Evolutionary conservation across 2,888 invertebrate genomes (phyloP).

Genomic region (Acanthopleura granulata): DNA sequence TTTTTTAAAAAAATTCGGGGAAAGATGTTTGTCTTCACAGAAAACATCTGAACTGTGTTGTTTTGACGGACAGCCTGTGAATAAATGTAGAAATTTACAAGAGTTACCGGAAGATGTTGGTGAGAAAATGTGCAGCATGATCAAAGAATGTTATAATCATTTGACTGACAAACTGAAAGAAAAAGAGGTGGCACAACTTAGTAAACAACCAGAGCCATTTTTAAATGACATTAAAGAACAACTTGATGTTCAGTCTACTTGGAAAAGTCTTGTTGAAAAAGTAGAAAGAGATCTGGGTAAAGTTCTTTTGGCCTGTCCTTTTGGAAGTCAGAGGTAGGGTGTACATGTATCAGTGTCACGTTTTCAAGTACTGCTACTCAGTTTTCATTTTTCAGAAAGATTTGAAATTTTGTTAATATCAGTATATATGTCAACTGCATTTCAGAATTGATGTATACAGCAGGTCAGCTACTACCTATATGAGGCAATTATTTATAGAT

Average conservation of each 20-base stretch:
- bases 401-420: too few relatives aligned
- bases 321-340: slow-evolving; percentile 61
- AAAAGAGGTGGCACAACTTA: slow-evolving; percentile 31
- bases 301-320: slow-evolving; percentile 59
- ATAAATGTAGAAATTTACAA: slow-evolving; percentile 59
- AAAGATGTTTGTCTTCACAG: slow-evolving; percentile 48
- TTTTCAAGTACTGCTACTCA: too few relatives aligned
- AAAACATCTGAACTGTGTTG: slow-evolving; percentile 37
- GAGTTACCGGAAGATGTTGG: slow-evolving; percentile 44
- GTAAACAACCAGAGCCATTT: slow-evolving; percentile 42
- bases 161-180: slow-evolving; percentile 32
- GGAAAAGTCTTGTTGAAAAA: slow-evolving; percentile 45
- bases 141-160: slow-evolving; percentile 37
- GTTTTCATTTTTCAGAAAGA: too few relatives aligned
- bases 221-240: slow-evolving; percentile 33
- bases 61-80: slow-evolving; percentile 40
- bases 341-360: not conserved
- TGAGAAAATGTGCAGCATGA: slow-evolving; percentile 37
- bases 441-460: too few relatives aligned
- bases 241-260: slow-evolving; percentile 25
- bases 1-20: slow-evolving; percentile 47
- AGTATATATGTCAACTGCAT: too few relatives aligned
- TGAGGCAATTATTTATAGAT: too few relatives aligned
- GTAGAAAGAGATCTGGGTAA: slow-evolving; percentile 53
- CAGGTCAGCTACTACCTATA: too few relatives aligned